Evolutionary conservation across 1,140 invertebrate species (phyloP).

Genomic region (Drosophila willistoni): DNA sequence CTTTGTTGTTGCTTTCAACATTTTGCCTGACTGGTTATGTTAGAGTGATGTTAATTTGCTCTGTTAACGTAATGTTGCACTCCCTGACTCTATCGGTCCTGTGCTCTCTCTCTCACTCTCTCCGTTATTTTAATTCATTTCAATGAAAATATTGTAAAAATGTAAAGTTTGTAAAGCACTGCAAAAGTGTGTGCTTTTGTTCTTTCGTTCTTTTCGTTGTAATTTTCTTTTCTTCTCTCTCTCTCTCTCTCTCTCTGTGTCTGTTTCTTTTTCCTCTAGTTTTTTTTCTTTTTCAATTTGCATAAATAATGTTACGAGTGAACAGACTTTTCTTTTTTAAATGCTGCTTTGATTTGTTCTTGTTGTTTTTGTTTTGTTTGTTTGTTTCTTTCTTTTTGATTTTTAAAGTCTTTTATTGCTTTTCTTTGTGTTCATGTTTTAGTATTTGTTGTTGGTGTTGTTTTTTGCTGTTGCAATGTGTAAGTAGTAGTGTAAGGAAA

Average conservation of each 20-base stretch:
- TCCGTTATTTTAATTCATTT: constrained; percentile 14
- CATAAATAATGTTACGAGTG: constrained; percentile 19
- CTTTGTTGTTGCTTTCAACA: constrained; percentile 43
- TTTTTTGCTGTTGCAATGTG: constrained; percentile 29
- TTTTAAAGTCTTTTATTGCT: constrained; percentile 61
- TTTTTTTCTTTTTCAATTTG: constrained; percentile 18
- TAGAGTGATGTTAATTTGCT: constrained; percentile 30
- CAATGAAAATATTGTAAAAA: constrained; percentile 11
- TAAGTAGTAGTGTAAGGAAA: constrained; percentile 35
- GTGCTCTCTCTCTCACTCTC: too few relatives aligned
- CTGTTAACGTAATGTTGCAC: constrained; percentile 25
- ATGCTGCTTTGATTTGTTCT: constrained; percentile 25
- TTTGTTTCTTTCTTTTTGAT: constrained; percentile 44
- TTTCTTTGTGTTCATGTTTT: constrained; percentile 33
- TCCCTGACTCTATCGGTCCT: background rate
- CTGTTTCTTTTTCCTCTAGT: too few relatives aligned
- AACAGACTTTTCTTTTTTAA: constrained; percentile 17
- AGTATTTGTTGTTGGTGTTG: constrained; percentile 13
- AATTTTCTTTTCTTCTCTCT: constrained; percentile 22
- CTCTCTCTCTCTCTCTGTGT: background rate
- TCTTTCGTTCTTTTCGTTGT: constrained; percentile 26
- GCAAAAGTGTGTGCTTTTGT: background rate
- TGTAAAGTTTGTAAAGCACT: constrained; percentile 48
- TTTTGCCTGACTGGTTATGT: constrained; percentile 42
- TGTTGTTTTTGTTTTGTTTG: constrained; percentile 29